Conservation (phyloP, 2,797 vertebrate genomes). For the Ceyx erithaca region DNA sequence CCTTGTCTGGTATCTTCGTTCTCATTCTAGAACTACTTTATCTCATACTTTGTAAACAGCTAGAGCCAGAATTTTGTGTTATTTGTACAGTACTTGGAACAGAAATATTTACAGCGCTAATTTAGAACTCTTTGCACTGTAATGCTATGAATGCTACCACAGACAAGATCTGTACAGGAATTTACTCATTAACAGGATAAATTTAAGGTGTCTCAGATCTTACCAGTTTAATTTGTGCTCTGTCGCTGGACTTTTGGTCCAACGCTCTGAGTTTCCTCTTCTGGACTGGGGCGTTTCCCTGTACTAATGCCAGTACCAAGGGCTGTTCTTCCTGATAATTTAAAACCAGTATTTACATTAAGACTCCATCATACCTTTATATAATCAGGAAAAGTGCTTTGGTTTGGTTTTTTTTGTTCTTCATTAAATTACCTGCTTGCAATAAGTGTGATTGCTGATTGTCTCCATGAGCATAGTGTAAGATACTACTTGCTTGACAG, state of each 20-base stretch:
- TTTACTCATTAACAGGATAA: background rate
- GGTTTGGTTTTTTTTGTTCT: background rate
- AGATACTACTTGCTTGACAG: conserved; percentile 80
- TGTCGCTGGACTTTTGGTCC: conserved; percentile 85
- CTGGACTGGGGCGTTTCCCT: conserved; percentile 84
- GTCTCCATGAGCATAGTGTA: conserved; percentile 79
- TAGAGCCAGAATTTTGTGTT: background rate
- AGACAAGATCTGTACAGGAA: background rate
- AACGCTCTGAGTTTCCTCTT: conserved; percentile 78
- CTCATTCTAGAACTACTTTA: background rate
- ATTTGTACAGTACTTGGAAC: background rate
- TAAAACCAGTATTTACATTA: conserved; percentile 58
- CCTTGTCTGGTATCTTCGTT: background rate
- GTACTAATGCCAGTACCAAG: conserved; percentile 61
- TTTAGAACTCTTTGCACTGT: background rate
- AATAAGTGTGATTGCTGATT: conserved; percentile 76
- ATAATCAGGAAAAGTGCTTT: background rate
- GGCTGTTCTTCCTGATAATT: conserved; percentile 79
- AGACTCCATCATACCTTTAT: conserved; percentile 3
- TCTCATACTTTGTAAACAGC: background rate
- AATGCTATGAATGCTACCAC: background rate
- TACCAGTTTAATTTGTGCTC: conserved; percentile 82
- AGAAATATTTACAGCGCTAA: background rate
- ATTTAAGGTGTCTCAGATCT: conserved; percentile 43
- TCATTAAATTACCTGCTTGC: conserved; percentile 79